Percentiles rank a stretch among this genome's conserved stretches.
Evolutionary conservation across 2,113 vertebrate species (phyloP).

Genomic region (Columba janthina): DNA sequence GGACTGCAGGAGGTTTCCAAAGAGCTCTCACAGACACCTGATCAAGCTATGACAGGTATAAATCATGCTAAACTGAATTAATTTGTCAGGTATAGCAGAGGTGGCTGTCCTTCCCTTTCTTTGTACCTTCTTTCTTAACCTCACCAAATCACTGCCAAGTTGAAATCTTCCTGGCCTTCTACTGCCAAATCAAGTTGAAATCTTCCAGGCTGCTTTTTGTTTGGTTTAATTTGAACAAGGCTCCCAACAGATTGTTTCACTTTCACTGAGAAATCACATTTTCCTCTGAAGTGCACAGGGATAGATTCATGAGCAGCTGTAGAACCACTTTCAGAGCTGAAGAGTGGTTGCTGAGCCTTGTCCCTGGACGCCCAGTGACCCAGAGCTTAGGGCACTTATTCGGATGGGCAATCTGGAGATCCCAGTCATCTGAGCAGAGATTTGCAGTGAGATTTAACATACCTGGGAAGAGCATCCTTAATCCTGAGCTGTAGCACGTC

Average conservation of each 20-base stretch:
- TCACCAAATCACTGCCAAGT: neutral
- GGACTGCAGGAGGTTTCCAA: neutral
- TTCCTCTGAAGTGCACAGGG: rapidly evolving
- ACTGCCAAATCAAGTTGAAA: neutral
- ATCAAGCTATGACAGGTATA: neutral
- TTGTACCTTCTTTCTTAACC: neutral
- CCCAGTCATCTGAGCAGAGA: neutral
- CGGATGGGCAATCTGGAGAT: neutral
- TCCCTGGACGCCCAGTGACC: too few relatives aligned
- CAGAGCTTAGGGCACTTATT: neutral
- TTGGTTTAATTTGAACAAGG: neutral
- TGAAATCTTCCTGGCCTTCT: neutral
- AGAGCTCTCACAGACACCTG: neutral
- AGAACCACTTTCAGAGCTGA: neutral
- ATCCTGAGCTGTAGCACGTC: rapidly evolving
- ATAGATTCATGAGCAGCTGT: neutral
- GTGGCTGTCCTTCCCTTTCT: neutral
- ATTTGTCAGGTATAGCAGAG: neutral
- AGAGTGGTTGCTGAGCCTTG: neutral
- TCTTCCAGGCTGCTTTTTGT: neutral
- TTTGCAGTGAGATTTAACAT: neutral
- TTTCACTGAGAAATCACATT: neutral
- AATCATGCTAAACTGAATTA: neutral
- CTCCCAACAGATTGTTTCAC: neutral
- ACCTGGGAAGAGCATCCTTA: neutral